phyloP scores from a whole-genome alignment of 2,113 vertebrate species.

The Strix uralensis region DNA sequence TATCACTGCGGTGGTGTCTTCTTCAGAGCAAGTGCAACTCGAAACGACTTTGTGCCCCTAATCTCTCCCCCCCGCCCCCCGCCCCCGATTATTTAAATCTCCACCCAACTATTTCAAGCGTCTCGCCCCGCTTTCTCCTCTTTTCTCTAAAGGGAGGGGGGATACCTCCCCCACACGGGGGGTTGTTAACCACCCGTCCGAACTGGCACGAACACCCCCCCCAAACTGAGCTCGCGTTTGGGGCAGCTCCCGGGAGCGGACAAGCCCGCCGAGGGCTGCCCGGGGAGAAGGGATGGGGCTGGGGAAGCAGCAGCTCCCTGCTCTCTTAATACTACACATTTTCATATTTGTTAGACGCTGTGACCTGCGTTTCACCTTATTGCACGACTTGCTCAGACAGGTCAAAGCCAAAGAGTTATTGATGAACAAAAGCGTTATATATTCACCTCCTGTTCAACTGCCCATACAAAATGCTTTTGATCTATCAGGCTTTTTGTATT shows the following conservation, averaged over 20 bases:
- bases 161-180: background rate
- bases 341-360: conserved; percentile 90
- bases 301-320: background rate
- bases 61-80: background rate
- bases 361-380: conserved; percentile 99
- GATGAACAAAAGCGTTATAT: conserved; percentile 94
- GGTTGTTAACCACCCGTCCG: background rate
- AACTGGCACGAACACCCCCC: background rate
- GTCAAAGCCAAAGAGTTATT: conserved; percentile 98
- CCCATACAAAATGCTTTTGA: conserved; percentile 80
- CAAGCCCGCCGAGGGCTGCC: background rate
- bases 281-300: background rate
- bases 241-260: background rate
- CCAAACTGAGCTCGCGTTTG: background rate
- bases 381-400: conserved; percentile 89
- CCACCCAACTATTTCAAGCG: background rate
- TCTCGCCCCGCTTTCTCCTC: background rate
- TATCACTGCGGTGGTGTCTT: background rate
- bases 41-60: background rate
- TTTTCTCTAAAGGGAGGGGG: background rate
- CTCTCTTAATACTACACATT: conserved; percentile 72
- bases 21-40: conserved; percentile 20
- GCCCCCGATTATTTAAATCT: background rate
- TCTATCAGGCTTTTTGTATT: conserved; percentile 74
- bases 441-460: conserved; percentile 87